A percentile compares a stretch with the other conserved stretches of the same genome.
phyloP scores from a whole-genome alignment of 2,797 vertebrate species.

The Naso thynnoides region DNA sequence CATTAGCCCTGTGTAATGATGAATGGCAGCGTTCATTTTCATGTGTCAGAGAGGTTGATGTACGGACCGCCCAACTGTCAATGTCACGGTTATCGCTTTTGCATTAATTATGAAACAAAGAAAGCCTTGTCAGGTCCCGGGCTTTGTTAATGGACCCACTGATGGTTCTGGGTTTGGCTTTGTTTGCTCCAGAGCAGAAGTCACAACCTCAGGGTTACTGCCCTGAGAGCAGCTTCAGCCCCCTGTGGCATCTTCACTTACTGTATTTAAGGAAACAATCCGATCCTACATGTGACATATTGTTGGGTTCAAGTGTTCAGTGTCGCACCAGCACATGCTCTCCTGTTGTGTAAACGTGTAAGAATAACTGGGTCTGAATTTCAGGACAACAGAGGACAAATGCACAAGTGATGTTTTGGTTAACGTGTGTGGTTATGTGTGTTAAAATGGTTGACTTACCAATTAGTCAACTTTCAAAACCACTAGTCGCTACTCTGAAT shows the following conservation, averaged over 20 bases:
- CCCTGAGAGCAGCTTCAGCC: slow-evolving; percentile 40
- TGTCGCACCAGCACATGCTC: slow-evolving; percentile 1
- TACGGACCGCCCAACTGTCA: slow-evolving; percentile 65
- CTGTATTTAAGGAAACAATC: slow-evolving; percentile 21
- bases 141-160: slow-evolving; percentile 73
- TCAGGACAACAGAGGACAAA: slow-evolving; percentile 14
- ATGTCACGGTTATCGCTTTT: slow-evolving; percentile 78
- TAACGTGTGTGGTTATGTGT: slow-evolving; percentile 6
- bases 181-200: slow-evolving; percentile 69
- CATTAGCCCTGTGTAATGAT: slow-evolving; percentile 72
- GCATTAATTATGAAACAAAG: slow-evolving; percentile 82
- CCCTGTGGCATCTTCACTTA: slow-evolving; percentile 14
- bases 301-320: not conserved
- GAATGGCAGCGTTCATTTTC: slow-evolving; percentile 77
- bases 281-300: not conserved
- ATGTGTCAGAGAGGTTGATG: slow-evolving; percentile 69
- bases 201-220: slow-evolving; percentile 59
- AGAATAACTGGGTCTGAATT: slow-evolving; percentile 14
- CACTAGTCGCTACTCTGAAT: too few species aligned
- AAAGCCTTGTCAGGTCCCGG: slow-evolving; percentile 58
- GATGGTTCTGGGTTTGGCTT: slow-evolving; percentile 65
- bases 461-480: too few species aligned
- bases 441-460: not conserved
- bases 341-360: slow-evolving; percentile 1
- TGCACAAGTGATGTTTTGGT: slow-evolving; percentile 24